These are phyloP conservation scores for Indicator indicator DNA, from an alignment of 2,113 vertebrate genomes.

Conservation along the genomic window DNA sequence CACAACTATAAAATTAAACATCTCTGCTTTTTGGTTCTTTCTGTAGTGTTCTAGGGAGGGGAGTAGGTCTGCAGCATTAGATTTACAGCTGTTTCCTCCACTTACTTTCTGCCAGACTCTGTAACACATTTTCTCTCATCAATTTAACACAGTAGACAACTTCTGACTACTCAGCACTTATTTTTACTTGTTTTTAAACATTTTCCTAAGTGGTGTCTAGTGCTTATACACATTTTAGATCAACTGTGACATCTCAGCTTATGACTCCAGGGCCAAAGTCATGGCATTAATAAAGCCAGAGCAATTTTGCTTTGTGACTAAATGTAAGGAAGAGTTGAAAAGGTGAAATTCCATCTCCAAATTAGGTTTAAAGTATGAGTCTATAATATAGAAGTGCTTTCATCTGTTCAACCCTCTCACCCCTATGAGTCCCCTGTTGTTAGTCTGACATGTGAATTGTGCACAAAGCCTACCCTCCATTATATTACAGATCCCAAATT, in stretches of 20 bases:
- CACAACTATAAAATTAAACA: not conserved
- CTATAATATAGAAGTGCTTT: not conserved
- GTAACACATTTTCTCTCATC: not conserved
- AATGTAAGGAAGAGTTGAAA: not conserved
- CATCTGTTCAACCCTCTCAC: not conserved
- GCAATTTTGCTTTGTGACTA: not conserved
- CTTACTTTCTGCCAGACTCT: not conserved
- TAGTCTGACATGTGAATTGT: not conserved
- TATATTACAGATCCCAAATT: conserved; percentile 10
- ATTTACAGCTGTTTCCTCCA: not conserved
- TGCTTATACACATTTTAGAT: not conserved
- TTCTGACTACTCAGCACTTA: not conserved
- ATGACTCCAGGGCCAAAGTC: not conserved
- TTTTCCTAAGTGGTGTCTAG: not conserved
- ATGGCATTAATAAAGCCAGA: not conserved
- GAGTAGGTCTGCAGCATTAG: not conserved
- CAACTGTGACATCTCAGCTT: not conserved
- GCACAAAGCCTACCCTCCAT: not conserved
- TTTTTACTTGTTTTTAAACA: not conserved
- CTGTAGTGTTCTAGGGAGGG: not conserved
- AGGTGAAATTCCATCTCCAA: conserved; percentile 26
- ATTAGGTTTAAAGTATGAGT: conserved; percentile 5
- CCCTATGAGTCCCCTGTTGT: not conserved
- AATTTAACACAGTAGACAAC: not conserved
- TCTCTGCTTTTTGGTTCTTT: not conserved